Evolutionary conservation across 1,140 invertebrate species (phyloP).

Genomic region (Aphelinus atriplicis): DNA sequence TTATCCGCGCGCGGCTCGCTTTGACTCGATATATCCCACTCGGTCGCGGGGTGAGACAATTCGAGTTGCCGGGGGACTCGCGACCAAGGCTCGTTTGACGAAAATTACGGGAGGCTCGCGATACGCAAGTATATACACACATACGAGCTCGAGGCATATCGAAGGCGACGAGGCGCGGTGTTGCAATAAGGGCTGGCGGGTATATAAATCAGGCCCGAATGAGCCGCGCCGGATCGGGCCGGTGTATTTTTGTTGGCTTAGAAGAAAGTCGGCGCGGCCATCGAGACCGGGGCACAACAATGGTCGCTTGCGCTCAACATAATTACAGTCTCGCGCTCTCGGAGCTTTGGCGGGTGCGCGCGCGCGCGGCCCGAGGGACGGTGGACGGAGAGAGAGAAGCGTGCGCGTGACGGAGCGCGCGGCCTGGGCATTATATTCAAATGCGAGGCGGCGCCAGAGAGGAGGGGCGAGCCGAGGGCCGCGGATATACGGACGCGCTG

Average conservation of each 20-base stretch:
- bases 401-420: conserved; percentile 15
- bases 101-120: too few species aligned
- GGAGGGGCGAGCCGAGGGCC: neutral
- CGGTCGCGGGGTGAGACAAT: too few species aligned
- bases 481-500: too few species aligned
- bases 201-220: conserved; percentile 10
- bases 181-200: too few species aligned
- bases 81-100: too few species aligned
- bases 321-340: conserved; percentile 36
- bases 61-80: too few species aligned
- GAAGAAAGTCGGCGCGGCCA: conserved; percentile 6
- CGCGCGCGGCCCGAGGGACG: neutral
- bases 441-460: conserved; percentile 38
- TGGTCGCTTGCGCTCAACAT: conserved; percentile 36
- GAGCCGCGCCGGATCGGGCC: neutral
- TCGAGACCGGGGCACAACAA: conserved; percentile 35
- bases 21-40: too few species aligned
- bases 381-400: neutral
- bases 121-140: too few species aligned
- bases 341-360: conserved; percentile 11
- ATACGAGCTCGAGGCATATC: too few species aligned
- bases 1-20: too few species aligned
- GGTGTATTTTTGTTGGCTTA: too few species aligned
- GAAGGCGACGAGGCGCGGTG: too few species aligned
- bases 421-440: conserved; percentile 38